phyloP scores from a whole-genome alignment of 2,113 vertebrate genomes.

The Atherinomorus stipes region DNA sequence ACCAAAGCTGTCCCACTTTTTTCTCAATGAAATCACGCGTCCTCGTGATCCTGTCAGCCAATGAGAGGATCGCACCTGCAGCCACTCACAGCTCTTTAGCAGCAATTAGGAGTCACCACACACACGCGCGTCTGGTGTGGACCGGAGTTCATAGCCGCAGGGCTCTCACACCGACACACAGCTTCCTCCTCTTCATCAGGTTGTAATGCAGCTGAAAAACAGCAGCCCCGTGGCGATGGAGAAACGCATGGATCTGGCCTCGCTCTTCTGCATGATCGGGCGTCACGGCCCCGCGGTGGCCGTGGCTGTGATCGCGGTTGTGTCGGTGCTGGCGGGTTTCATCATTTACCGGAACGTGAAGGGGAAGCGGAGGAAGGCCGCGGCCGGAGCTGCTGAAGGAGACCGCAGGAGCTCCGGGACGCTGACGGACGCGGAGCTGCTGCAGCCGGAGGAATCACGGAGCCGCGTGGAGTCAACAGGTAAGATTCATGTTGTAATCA shows the following conservation, averaged over 20 bases:
- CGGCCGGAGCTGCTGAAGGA: constrained; percentile 2
- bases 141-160: constrained; percentile 7
- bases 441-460: background rate
- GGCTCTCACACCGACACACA: background rate
- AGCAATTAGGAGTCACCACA: constrained; percentile 60
- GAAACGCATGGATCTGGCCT: constrained; percentile 67
- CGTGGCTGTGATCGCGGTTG: constrained; percentile 63
- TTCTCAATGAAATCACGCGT: constrained; percentile 57
- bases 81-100: constrained; percentile 62
- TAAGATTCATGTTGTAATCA: constrained; percentile 30
- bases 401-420: constrained; percentile 10
- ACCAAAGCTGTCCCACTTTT: background rate
- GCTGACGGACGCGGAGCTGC: constrained; percentile 12
- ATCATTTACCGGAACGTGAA: constrained; percentile 74
- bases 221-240: constrained; percentile 56
- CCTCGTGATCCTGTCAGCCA: constrained; percentile 62
- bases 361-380: constrained; percentile 68
- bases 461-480: constrained; percentile 63
- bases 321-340: constrained; percentile 73
- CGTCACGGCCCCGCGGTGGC: constrained; percentile 73
- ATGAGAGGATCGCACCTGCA: constrained; percentile 65
- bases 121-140: constrained; percentile 8
- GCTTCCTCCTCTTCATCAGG: background rate
- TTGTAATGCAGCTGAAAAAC: constrained; percentile 46
- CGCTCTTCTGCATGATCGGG: constrained; percentile 75